These are phyloP conservation scores for Rhyzopertha dominica DNA, from an alignment of 1,140 invertebrate species.

Conservation along the genomic window DNA sequence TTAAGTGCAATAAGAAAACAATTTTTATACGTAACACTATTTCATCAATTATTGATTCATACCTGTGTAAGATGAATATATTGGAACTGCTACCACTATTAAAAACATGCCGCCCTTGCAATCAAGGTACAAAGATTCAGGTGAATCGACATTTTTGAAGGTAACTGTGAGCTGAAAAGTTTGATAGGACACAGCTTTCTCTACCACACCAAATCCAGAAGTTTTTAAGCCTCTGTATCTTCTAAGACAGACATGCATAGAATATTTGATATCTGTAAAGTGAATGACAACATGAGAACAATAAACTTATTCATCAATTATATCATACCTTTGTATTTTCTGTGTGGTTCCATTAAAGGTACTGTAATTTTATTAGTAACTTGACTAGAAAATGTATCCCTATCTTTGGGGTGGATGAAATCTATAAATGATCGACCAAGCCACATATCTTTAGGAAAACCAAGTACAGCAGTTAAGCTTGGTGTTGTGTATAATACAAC, in stretches of 20 bases:
- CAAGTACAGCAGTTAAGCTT: constrained; percentile 63
- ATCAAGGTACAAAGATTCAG: constrained; percentile 37
- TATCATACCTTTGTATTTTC: constrained; percentile 35
- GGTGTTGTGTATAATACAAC: constrained; percentile 71
- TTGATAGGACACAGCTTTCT: constrained; percentile 58
- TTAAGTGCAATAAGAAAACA: no score
- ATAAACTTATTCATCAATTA: not conserved
- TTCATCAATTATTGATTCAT: no score
- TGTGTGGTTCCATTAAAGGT: constrained; percentile 48
- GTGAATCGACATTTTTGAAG: constrained; percentile 56
- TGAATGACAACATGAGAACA: constrained; percentile 9
- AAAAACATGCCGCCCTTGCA: constrained; percentile 57
- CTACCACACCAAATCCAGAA: constrained; percentile 57
- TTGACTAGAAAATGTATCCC: constrained; percentile 50
- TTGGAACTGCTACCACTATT: constrained; percentile 65
- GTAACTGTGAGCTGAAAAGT: constrained; percentile 70
- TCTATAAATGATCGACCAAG: constrained; percentile 80
- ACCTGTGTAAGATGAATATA: constrained; percentile 73
- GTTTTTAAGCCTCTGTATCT: constrained; percentile 51
- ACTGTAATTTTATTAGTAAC: constrained; percentile 52
- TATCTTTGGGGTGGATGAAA: constrained; percentile 75
- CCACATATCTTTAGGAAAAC: constrained; percentile 79
- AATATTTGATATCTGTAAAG: constrained; percentile 40
- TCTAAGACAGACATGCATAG: constrained; percentile 50
- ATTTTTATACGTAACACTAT: no score